A percentile compares a stretch with the other conserved stretches of the same genome.
phyloP scores from a whole-genome alignment of 2,113 vertebrate species.

The Oryctolagus cuniculus region DNA sequence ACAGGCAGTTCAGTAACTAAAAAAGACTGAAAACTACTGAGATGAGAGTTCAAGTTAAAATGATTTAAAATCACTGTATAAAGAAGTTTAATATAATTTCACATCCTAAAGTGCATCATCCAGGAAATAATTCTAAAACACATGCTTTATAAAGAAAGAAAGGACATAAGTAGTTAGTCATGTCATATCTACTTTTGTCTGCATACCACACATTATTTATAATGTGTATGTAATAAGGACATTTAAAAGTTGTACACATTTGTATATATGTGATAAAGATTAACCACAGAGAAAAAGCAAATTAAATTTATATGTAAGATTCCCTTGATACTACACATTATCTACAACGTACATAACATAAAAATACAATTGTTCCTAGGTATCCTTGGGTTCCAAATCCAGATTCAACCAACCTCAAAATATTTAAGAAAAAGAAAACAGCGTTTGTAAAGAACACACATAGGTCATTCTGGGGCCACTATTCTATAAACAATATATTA shows the following conservation, averaged over 20 bases:
- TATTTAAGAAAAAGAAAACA: no score
- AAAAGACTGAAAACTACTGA: slow-evolving; percentile 35
- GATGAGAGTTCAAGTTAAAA: slow-evolving; percentile 69
- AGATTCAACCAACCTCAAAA: no score
- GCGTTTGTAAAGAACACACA: no score
- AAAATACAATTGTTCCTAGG: not conserved
- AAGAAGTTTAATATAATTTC: slow-evolving; percentile 48
- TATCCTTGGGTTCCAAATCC: no score
- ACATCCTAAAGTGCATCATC: slow-evolving; percentile 41
- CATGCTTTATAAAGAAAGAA: slow-evolving; percentile 49
- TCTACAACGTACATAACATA: slow-evolving; percentile 54
- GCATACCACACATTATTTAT: slow-evolving; percentile 50
- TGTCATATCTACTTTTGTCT: slow-evolving; percentile 25
- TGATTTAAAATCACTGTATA: slow-evolving; percentile 45
- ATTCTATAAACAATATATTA: no score
- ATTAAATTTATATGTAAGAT: slow-evolving; percentile 49
- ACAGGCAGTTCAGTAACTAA: slow-evolving; percentile 45
- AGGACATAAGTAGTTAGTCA: slow-evolving; percentile 37
- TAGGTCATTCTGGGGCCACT: no score
- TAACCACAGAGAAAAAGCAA: slow-evolving; percentile 47
- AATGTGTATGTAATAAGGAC: slow-evolving; percentile 37
- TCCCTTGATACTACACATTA: slow-evolving; percentile 49
- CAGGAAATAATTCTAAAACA: slow-evolving; percentile 67
- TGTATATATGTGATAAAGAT: slow-evolving; percentile 48
- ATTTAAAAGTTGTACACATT: slow-evolving; percentile 60